Percentiles rank a stretch among this genome's conserved stretches.
phyloP scores from a whole-genome alignment of 2,113 vertebrate species.

The Thamnophis sirtalis region DNA sequence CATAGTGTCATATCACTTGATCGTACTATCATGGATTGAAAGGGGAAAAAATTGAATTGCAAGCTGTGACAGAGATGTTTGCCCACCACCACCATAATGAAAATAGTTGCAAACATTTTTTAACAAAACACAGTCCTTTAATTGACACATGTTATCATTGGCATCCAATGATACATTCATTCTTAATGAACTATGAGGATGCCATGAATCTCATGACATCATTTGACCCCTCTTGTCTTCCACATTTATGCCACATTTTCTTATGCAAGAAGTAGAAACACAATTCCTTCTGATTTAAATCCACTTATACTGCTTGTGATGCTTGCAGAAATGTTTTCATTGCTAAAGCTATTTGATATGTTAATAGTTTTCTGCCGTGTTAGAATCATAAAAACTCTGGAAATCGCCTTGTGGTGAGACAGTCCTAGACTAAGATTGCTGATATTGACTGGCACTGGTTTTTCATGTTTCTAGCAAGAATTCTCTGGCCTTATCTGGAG shows the following conservation, averaged over 20 bases:
- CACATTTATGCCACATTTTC: background rate
- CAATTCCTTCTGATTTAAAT: background rate
- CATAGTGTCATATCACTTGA: background rate
- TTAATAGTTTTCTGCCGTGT: constrained; percentile 13
- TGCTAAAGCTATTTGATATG: background rate
- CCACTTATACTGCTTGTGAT: background rate
- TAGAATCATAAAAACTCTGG: background rate
- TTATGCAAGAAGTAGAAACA: background rate
- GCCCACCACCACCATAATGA: no score
- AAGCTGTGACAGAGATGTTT: no score
- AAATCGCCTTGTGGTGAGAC: background rate
- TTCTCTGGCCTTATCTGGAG: background rate
- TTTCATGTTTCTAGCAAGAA: background rate
- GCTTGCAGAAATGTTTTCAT: background rate
- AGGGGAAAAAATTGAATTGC: background rate
- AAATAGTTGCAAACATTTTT: background rate
- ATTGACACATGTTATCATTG: background rate
- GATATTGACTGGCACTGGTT: background rate
- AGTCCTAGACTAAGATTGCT: background rate
- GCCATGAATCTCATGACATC: background rate
- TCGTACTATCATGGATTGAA: background rate
- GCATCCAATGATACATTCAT: background rate
- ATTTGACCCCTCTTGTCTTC: background rate
- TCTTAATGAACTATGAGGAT: background rate
- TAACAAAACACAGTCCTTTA: background rate